Percentiles rank a stretch among this genome's conserved stretches.
These are phyloP conservation scores for Polietes domitor DNA, from an alignment of 2,888 invertebrate genomes.

Conservation along the genomic window DNA sequence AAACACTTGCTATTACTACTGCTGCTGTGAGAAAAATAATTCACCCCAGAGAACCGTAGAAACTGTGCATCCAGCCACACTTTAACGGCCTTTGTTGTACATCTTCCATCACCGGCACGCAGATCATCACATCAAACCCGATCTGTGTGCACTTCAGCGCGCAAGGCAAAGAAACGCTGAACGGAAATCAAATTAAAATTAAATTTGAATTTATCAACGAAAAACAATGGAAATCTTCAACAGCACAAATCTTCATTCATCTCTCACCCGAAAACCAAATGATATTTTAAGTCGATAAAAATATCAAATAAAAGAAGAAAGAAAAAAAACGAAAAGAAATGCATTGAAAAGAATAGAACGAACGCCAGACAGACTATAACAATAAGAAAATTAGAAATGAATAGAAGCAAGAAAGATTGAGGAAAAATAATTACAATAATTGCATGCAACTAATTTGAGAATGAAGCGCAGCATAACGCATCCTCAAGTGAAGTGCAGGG, in stretches of 20 bases:
- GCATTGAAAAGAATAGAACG: background rate
- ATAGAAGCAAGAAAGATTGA: conserved; percentile 26
- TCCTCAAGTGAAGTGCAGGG: conserved; percentile 31
- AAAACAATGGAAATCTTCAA: conserved; percentile 13
- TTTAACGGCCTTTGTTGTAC: conserved; percentile 32
- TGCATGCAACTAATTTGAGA: conserved; percentile 70
- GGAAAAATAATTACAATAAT: conserved; percentile 70
- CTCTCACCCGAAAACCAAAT: conserved; percentile 63
- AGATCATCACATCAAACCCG: background rate
- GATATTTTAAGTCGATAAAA: conserved; percentile 57
- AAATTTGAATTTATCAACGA: conserved; percentile 63
- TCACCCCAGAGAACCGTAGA: conserved; percentile 34
- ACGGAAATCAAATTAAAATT: conserved; percentile 65
- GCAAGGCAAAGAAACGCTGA: conserved; percentile 32
- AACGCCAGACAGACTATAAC: background rate
- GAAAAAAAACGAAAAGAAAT: background rate
- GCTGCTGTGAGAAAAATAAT: conserved; percentile 47
- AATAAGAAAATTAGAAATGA: background rate
- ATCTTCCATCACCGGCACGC: background rate
- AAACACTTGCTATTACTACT: no score
- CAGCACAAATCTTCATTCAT: conserved; percentile 13
- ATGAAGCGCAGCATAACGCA: conserved; percentile 64
- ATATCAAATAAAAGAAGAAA: conserved; percentile 7
- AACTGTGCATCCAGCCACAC: conserved; percentile 24
- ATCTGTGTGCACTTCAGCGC: conserved; percentile 34